Base-by-base conservation (phyloP, 2,888 invertebrate species). In the Spilarctia lutea region DNA sequence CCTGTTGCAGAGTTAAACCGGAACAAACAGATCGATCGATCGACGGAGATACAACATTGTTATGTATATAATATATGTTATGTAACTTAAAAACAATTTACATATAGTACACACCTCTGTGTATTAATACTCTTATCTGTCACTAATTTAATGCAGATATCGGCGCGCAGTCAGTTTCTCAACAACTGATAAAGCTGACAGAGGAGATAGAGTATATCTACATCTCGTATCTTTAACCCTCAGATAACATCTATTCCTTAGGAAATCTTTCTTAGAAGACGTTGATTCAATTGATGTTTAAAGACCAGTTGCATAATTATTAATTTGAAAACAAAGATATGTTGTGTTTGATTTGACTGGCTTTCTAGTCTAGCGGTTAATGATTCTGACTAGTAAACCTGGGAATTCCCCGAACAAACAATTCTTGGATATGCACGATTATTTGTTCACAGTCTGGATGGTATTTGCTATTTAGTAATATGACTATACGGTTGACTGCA, bases 161-260 rank as follows among this genome's bases (percentile, higher is more conserved):
- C 71, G 63, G 63, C 16, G 30, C 18, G 30, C 63, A 18, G 30
- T 30, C 42, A 30, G 20, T 60, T 70, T 70, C 63, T 42, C 42
- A 30, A 11, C 16, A 24, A 30, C 10, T 63, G 63, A 63, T 63
- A 42, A 39, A 24, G 11, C 30, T 3, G 18, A 24, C 35, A 45
- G 45, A 48, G 30, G 6, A 11, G 48, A 33, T 48, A 27, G 18
- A 20, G 27, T 70, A 56, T 56, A 56, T 56, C 63, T 42, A 42
- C 30, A 63, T 71, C 60, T 45, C 35, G 7, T 70, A 71, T 63
- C 70, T 8, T 60, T 42, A 45, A 71, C 42, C 10, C 63, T 63
- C 27, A 42, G 63, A 63, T 71, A 63, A 48, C 4, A 48, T 68
- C 24, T 63, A 30, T 7, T 24, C 48, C 63, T 71, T 63, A 30